A percentile compares a stretch with the other conserved stretches of the same genome.
Conservation (phyloP, 2,797 vertebrate genomes). For the Neostethus bicornis region DNA sequence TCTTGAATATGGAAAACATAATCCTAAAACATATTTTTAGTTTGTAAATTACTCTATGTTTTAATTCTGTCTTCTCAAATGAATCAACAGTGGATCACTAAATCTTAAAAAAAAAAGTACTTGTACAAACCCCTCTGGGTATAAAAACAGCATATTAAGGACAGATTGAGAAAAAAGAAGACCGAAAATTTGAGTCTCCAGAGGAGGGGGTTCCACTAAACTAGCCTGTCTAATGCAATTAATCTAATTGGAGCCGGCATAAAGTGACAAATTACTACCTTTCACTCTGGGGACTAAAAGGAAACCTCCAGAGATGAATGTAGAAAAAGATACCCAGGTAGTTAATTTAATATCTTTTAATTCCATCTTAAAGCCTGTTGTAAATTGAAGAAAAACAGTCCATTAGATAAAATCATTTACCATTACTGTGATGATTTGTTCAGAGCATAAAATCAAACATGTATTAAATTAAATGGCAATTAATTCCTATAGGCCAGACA, state of each 20-base stretch:
- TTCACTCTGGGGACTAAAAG: slow-evolving; percentile 82
- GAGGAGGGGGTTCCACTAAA: slow-evolving; percentile 69
- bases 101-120: slow-evolving; percentile 63
- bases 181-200: slow-evolving; percentile 77
- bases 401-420: slow-evolving; percentile 46
- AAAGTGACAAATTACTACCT: slow-evolving; percentile 94
- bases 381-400: slow-evolving; percentile 40
- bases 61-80: slow-evolving; percentile 29
- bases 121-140: slow-evolving; percentile 53
- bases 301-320: slow-evolving; percentile 72
- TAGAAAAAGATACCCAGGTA: slow-evolving; percentile 64
- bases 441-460: slow-evolving; percentile 12
- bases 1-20: slow-evolving; percentile 23
- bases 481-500: neutral
- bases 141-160: slow-evolving; percentile 51
- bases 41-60: slow-evolving; percentile 16
- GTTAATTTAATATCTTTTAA: slow-evolving; percentile 64
- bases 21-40: slow-evolving; percentile 10
- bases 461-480: slow-evolving; percentile 29
- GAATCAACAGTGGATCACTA: slow-evolving; percentile 41
- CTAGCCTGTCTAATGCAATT: slow-evolving; percentile 80
- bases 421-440: slow-evolving; percentile 31
- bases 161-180: slow-evolving; percentile 59
- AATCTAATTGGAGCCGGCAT: slow-evolving; percentile 76
- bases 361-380: slow-evolving; percentile 56